Evolutionary conservation across 2,113 vertebrate genomes (phyloP).

Genomic region (Ochotona princeps): DNA sequence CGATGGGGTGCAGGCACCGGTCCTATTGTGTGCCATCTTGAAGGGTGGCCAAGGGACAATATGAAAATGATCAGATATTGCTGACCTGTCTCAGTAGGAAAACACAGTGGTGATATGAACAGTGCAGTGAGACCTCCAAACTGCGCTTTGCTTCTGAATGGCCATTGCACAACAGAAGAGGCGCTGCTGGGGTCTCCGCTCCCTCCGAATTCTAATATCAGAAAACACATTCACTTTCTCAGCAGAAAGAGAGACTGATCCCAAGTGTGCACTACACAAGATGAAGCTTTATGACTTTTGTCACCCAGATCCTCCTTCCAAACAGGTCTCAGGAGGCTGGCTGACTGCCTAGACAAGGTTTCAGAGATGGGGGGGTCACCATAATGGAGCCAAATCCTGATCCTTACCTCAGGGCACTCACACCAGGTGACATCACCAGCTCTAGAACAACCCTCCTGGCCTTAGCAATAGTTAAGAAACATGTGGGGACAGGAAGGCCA

Average conservation of each 20-base stretch:
- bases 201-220: background rate
- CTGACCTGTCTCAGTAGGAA: background rate
- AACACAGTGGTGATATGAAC: background rate
- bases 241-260: background rate
- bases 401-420: background rate
- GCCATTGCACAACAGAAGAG: background rate
- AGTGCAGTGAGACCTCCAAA: background rate
- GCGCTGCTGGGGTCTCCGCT: background rate
- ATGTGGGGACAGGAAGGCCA: background rate
- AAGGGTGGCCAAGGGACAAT: background rate
- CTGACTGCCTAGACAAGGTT: background rate
- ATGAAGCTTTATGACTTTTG: background rate
- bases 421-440: background rate
- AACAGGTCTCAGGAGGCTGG: background rate
- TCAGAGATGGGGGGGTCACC: background rate
- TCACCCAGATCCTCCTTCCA: background rate
- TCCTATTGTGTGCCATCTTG: background rate
- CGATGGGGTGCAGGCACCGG: background rate
- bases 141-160: background rate
- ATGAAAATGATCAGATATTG: background rate
- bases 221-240: background rate
- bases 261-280: background rate
- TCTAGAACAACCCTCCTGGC: background rate
- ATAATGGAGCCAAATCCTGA: background rate
- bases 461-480: background rate